Percentiles rank a stretch among this genome's conserved stretches.
Evolutionary conservation across 1,140 invertebrate genomes (phyloP).

Genomic region (Camponotus pennsylvanicus): DNA sequence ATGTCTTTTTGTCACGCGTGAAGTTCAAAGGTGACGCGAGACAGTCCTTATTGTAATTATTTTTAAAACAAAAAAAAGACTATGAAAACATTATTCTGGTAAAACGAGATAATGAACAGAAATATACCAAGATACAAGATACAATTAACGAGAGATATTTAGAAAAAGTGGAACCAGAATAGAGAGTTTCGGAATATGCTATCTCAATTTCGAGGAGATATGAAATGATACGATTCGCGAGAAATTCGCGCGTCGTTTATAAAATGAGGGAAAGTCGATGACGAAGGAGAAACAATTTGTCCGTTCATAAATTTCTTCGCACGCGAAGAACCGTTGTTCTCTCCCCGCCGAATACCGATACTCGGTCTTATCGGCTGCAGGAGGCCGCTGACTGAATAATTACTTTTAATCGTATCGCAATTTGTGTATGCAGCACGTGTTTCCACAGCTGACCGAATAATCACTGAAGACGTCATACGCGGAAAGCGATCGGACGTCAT

Average conservation of each 20-base stretch:
- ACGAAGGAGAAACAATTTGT: constrained; percentile 18
- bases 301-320: constrained; percentile 53
- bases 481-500: not conserved
- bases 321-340: constrained; percentile 42
- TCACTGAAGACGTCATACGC: constrained; percentile 17
- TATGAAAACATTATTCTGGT: not conserved
- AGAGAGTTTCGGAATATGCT: not conserved
- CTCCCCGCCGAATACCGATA: constrained; percentile 28
- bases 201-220: not conserved
- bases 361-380: constrained; percentile 35
- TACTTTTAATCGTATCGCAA: constrained; percentile 57
- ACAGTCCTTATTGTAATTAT: constrained; percentile 32
- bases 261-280: not conserved
- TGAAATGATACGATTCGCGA: not conserved
- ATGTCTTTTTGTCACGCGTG: constrained; percentile 47
- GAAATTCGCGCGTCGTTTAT: constrained; percentile 25
- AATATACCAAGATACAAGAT: not conserved
- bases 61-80: not conserved
- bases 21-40: constrained; percentile 42
- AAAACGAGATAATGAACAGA: not conserved
- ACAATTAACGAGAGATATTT: not conserved
- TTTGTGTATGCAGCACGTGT: constrained; percentile 55
- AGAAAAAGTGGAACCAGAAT: not conserved
- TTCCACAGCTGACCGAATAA: constrained; percentile 55
- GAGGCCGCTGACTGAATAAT: constrained; percentile 54